A percentile compares a stretch with the other conserved stretches of the same genome.
These are phyloP conservation scores for Trissoscelio sp. DNA, from an alignment of 2,888 invertebrate species.

Conservation along the genomic window DNA sequence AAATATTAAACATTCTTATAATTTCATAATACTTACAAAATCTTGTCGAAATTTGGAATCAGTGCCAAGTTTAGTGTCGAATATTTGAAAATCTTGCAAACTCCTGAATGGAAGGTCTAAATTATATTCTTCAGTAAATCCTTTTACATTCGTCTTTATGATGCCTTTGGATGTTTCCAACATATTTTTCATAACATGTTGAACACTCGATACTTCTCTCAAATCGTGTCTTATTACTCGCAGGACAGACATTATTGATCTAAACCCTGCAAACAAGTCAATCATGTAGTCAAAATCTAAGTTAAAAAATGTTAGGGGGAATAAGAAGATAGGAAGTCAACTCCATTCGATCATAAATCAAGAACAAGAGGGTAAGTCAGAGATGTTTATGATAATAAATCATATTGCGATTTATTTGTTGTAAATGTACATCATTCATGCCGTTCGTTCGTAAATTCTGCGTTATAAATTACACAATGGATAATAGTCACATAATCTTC, in stretches of 20 bases:
- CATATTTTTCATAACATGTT: slow-evolving; percentile 61
- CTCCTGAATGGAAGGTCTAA: slow-evolving; percentile 67
- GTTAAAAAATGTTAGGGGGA: too few relatives aligned
- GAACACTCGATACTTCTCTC: slow-evolving; percentile 52
- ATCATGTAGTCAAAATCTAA: slow-evolving; percentile 10
- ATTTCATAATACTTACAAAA: slow-evolving; percentile 60
- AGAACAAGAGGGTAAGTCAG: not conserved
- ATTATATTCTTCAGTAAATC: slow-evolving; percentile 61
- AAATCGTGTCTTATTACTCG: slow-evolving; percentile 58
- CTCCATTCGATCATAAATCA: slow-evolving; percentile 62
- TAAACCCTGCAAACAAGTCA: slow-evolving; percentile 59
- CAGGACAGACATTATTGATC: slow-evolving; percentile 60
- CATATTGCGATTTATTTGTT: slow-evolving; percentile 19
- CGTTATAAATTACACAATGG: too few relatives aligned
- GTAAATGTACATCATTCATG: too few relatives aligned
- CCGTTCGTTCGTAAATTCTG: too few relatives aligned
- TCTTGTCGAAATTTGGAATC: slow-evolving; percentile 63
- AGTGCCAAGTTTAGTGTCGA: slow-evolving; percentile 57
- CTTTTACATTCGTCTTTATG: slow-evolving; percentile 58
- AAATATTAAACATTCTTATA: too few relatives aligned
- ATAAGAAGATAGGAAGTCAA: slow-evolving; percentile 46
- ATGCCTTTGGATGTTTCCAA: slow-evolving; percentile 62
- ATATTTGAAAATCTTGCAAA: slow-evolving; percentile 58
- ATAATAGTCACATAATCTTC: too few relatives aligned
- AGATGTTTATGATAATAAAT: slow-evolving; percentile 7